Conservation (phyloP, 2,888 invertebrate species). For the Eristalis tenax region DNA sequence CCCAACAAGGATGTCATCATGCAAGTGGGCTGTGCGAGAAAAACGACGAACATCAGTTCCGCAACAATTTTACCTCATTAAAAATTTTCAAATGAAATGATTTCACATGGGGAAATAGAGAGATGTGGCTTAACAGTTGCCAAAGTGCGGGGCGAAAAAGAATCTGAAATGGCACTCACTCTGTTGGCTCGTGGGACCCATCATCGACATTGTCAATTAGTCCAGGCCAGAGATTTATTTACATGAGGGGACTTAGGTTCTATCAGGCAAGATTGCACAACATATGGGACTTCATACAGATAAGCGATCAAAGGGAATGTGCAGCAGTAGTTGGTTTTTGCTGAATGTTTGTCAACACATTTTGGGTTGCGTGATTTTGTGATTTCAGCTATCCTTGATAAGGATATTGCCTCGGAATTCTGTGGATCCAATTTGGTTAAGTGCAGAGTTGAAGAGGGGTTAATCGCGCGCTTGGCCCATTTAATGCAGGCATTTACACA, state of each 20-base stretch:
- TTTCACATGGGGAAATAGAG: conserved; percentile 21
- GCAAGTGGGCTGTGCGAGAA: background rate
- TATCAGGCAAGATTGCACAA: background rate
- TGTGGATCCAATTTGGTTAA: background rate
- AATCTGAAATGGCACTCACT: background rate
- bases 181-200: background rate
- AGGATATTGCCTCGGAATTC: background rate
- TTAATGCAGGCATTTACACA: background rate
- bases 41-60: conserved; percentile 31
- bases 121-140: conserved; percentile 26
- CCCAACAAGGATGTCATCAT: background rate
- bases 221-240: background rate
- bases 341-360: background rate
- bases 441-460: background rate
- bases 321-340: background rate
- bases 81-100: conserved; percentile 48
- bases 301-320: conserved; percentile 12
- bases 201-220: conserved; percentile 33
- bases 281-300: background rate
- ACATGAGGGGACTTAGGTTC: background rate
- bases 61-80: conserved; percentile 46
- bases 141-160: conserved; percentile 9
- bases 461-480: background rate
- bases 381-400: background rate
- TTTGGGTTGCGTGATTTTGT: background rate